phyloP scores from a whole-genome alignment of 2,888 invertebrate genomes.

The Tachina grossa region DNA sequence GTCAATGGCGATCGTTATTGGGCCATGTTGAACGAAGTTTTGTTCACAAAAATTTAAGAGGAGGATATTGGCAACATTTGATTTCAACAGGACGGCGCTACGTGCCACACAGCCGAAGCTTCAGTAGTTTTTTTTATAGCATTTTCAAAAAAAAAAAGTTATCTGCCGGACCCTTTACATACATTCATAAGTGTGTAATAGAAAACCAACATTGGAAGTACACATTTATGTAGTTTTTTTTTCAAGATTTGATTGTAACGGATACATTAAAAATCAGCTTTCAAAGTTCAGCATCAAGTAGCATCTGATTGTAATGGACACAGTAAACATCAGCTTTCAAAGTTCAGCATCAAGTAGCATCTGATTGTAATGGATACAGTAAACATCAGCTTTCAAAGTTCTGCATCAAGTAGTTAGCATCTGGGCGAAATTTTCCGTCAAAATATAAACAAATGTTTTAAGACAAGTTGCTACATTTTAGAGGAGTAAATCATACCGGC shows the following conservation, averaged over 20 bases:
- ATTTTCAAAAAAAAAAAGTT: too few species aligned
- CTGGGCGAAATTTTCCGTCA: constrained; percentile 29
- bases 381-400: constrained; percentile 41
- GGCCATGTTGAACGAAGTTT: too few species aligned
- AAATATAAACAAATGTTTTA: constrained; percentile 12
- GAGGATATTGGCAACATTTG: too few species aligned
- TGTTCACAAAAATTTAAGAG: too few species aligned
- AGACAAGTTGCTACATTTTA: not conserved
- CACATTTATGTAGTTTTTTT: not conserved
- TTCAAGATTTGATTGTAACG: constrained; percentile 39
- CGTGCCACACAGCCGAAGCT: too few species aligned
- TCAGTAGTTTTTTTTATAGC: too few species aligned
- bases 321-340: constrained; percentile 37
- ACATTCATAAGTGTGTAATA: not conserved
- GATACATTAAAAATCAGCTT: constrained; percentile 40
- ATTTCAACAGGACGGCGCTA: too few species aligned
- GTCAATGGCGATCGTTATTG: too few species aligned
- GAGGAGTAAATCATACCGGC: not conserved
- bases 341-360: constrained; percentile 55
- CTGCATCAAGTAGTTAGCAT: constrained; percentile 58
- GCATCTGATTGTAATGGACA: constrained; percentile 53
- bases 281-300: constrained; percentile 54
- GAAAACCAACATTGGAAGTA: constrained; percentile 25
- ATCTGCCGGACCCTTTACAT: too few species aligned
- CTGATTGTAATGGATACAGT: constrained; percentile 42